A percentile compares a stretch with the other conserved stretches of the same genome.
phyloP scores from a whole-genome alignment of 1,140 invertebrate genomes.

The Ruditapes philippinarum region DNA sequence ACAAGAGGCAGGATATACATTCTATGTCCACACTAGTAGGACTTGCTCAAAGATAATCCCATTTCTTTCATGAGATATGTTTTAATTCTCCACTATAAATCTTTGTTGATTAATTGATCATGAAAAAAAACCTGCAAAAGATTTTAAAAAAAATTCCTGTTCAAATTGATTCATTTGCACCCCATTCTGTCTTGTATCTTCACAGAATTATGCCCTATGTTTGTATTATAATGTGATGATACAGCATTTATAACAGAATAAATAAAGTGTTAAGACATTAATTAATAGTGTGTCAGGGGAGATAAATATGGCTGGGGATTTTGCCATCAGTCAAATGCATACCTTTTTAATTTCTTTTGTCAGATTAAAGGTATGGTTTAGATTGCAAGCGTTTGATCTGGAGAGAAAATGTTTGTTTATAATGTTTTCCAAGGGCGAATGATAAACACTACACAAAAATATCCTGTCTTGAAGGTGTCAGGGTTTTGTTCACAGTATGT shows the following conservation, averaged over 20 bases:
- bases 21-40: too few species aligned
- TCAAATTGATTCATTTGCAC: too few species aligned
- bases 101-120: too few species aligned
- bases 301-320: background rate
- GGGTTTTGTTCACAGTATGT: background rate
- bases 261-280: background rate
- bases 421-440: background rate
- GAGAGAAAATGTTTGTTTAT: background rate
- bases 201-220: too few species aligned
- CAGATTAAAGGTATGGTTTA: slow-evolving; percentile 10
- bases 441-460: slow-evolving; percentile 15
- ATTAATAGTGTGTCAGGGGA: slow-evolving; percentile 1
- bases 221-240: background rate
- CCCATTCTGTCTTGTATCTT: too few species aligned
- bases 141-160: too few species aligned
- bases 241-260: background rate
- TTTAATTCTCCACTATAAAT: too few species aligned
- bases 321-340: background rate
- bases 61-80: too few species aligned
- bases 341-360: background rate
- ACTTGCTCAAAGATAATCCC: too few species aligned
- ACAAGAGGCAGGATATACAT: too few species aligned
- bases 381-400: background rate
- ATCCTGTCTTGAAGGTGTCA: slow-evolving; percentile 16
- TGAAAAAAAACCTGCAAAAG: too few species aligned